Evolutionary conservation across 2,888 invertebrate species (phyloP).

Genomic region (Tupiocoris notatus): DNA sequence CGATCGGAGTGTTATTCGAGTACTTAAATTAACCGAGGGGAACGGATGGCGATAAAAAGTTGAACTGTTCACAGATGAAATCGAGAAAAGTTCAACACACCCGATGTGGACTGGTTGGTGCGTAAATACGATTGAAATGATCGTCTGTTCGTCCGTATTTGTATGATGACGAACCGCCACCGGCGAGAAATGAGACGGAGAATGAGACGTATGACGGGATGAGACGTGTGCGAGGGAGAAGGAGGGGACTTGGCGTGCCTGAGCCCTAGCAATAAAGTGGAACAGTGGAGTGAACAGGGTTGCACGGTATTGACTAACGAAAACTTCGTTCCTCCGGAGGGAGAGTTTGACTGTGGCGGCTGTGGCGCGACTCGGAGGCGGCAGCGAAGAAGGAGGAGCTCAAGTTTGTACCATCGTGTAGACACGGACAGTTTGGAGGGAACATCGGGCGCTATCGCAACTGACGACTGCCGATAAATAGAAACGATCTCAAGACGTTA

Average conservation of each 20-base stretch:
- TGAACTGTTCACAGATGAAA: background rate
- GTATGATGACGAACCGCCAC: background rate
- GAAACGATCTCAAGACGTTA: too few species aligned
- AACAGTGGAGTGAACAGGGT: constrained; percentile 45
- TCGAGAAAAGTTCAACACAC: background rate
- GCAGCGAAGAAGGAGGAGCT: background rate
- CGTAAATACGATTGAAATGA: background rate
- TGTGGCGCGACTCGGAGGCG: constrained; percentile 5
- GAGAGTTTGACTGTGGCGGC: constrained; percentile 8
- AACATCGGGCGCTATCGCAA: constrained; percentile 1
- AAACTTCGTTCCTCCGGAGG: constrained; percentile 38
- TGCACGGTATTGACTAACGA: constrained; percentile 46
- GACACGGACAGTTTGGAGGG: constrained; percentile 22
- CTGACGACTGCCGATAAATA: too few species aligned
- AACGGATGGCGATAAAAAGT: background rate
- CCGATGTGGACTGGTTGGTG: background rate
- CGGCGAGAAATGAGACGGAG: background rate
- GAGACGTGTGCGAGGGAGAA: background rate
- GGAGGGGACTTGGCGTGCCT: constrained; percentile 12
- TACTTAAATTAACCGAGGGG: background rate
- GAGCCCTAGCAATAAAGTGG: constrained; percentile 39
- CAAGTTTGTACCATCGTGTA: constrained; percentile 16
- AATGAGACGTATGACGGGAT: background rate
- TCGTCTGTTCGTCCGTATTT: background rate
- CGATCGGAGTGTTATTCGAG: background rate